Conservation (phyloP, 2,113 vertebrate species). For the Laticauda colubrina region DNA sequence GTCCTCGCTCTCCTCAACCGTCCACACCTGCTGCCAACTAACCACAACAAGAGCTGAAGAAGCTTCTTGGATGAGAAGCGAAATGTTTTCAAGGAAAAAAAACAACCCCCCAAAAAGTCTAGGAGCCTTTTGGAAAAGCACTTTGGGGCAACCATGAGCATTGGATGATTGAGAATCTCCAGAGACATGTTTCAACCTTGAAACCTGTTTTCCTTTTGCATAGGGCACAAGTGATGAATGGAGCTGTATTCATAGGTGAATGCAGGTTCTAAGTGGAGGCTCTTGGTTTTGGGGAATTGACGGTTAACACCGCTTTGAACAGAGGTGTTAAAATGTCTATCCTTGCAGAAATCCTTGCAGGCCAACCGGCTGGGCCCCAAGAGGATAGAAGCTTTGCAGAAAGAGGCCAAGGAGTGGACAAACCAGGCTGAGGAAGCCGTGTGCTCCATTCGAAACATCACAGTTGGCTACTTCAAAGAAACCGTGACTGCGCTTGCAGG, state of each 20-base stretch:
- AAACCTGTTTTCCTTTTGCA: neutral
- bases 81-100: too few relatives aligned
- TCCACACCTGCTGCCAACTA: too few relatives aligned
- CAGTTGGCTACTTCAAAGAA: slow-evolving; percentile 90
- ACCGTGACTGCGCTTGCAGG: slow-evolving; percentile 86
- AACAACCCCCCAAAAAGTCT: too few relatives aligned
- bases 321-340: slow-evolving; percentile 24
- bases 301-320: neutral
- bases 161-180: too few relatives aligned
- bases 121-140: too few relatives aligned
- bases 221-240: neutral
- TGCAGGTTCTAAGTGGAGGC: neutral
- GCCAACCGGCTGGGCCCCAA: slow-evolving; percentile 87
- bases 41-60: too few relatives aligned
- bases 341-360: slow-evolving; percentile 83
- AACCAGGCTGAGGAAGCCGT: slow-evolving; percentile 79
- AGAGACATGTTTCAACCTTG: too few relatives aligned
- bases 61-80: too few relatives aligned
- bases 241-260: neutral
- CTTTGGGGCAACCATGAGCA: too few relatives aligned
- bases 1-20: too few relatives aligned
- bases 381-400: slow-evolving; percentile 82
- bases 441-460: slow-evolving; percentile 90
- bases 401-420: slow-evolving; percentile 86
- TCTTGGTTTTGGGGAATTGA: neutral